Conservation (phyloP, 2,113 vertebrate species). For the Stegostoma tigrinum region DNA sequence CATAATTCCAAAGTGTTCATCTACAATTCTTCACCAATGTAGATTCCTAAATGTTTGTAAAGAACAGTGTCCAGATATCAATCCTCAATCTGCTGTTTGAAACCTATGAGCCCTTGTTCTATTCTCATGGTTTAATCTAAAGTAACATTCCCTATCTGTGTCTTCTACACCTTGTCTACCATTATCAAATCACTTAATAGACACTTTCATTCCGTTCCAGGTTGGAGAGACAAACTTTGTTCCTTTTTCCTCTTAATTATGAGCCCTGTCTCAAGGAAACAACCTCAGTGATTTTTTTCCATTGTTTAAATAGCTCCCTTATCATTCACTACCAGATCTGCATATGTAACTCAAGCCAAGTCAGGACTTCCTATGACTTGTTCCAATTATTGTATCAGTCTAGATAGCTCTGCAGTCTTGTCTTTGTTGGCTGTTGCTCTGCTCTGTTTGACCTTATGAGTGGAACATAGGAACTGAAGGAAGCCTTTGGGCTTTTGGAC, state of each 20-base stretch:
- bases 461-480: background rate
- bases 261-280: background rate
- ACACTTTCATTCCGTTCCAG: background rate
- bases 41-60: background rate
- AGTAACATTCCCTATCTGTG: background rate
- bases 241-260: background rate
- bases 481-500: background rate
- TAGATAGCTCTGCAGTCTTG: background rate
- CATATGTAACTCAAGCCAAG: background rate
- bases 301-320: background rate
- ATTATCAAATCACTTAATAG: background rate
- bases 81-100: background rate
- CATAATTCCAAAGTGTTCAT: background rate
- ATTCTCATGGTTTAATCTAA: background rate
- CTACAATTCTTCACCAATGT: background rate
- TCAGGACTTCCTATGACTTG: background rate
- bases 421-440: background rate
- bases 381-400: background rate
- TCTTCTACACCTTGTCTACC: background rate
- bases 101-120: background rate
- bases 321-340: background rate
- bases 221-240: background rate
- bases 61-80: background rate
- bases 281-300: background rate
- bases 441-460: background rate